phyloP scores from a whole-genome alignment of 2,113 vertebrate species.

The Laticauda colubrina region DNA sequence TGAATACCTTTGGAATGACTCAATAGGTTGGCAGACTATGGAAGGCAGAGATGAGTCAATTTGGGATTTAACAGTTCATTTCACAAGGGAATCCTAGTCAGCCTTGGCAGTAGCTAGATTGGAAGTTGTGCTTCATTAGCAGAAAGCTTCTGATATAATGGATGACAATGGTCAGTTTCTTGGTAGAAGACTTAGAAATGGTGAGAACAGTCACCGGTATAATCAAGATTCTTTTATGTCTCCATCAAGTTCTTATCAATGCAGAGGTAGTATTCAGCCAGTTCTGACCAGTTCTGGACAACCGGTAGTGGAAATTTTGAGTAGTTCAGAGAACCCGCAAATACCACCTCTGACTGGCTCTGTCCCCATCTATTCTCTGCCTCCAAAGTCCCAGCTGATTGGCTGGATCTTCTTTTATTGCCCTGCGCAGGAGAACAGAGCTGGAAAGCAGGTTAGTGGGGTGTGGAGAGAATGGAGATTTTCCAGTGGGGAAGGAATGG shows the following conservation, averaged over 20 bases:
- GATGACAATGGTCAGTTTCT: background rate
- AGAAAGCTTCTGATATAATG: conserved; percentile 5
- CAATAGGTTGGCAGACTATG: conserved; percentile 44
- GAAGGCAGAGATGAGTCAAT: conserved; percentile 51
- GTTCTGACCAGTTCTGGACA: no score
- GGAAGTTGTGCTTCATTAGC: conserved; percentile 28
- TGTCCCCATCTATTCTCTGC: no score
- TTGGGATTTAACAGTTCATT: conserved; percentile 50
- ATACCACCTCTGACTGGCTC: no score
- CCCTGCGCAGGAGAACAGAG: no score
- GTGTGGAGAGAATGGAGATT: no score
- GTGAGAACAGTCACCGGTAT: background rate
- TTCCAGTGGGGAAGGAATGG: no score
- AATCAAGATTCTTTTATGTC: background rate
- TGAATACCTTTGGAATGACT: conserved; percentile 36
- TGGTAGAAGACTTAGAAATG: background rate
- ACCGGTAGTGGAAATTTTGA: no score
- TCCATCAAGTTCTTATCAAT: background rate
- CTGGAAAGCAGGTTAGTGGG: no score
- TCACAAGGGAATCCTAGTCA: conserved; percentile 35
- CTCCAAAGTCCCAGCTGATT: no score
- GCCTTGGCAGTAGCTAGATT: background rate
- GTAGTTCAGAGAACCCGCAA: no score
- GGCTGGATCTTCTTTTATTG: no score
- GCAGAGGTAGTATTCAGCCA: no score